Evolutionary conservation across 1,140 invertebrate species (phyloP).

Genomic region (Drosophila virilis): DNA sequence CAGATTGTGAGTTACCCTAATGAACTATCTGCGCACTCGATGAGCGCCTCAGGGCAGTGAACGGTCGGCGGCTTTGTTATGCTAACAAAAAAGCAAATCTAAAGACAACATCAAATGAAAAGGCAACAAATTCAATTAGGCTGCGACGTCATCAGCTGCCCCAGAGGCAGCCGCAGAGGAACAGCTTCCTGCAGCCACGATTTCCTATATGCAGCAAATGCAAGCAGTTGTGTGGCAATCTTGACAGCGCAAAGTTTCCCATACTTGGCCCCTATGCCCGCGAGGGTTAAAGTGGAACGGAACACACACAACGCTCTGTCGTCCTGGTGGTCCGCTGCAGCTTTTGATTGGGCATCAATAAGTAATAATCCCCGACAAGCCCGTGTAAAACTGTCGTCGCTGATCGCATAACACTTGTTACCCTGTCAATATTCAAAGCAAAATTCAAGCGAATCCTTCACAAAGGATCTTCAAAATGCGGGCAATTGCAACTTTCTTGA

Average conservation of each 20-base stretch:
- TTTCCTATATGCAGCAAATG: slow-evolving; percentile 49
- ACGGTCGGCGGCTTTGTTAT: slow-evolving; percentile 63
- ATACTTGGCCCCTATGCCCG: slow-evolving; percentile 54
- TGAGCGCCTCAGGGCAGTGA: slow-evolving; percentile 44
- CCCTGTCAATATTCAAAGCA: slow-evolving; percentile 56
- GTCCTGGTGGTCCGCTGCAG: slow-evolving; percentile 65
- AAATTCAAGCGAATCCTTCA: slow-evolving; percentile 56
- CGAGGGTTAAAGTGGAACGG: not conserved
- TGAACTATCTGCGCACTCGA: slow-evolving; percentile 62
- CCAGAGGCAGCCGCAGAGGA: slow-evolving; percentile 27
- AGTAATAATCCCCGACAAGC: slow-evolving; percentile 30
- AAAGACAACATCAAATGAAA: slow-evolving; percentile 68
- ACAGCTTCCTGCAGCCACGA: slow-evolving; percentile 49
- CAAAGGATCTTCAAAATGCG: slow-evolving; percentile 56
- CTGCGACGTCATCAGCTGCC: slow-evolving; percentile 57
- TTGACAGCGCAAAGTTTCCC: slow-evolving; percentile 46
- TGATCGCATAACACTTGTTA: slow-evolving; percentile 80
- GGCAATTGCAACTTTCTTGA: slow-evolving; percentile 83
- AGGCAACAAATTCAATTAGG: slow-evolving; percentile 79
- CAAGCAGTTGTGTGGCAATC: slow-evolving; percentile 7
- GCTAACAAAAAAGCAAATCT: slow-evolving; percentile 41
- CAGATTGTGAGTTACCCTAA: slow-evolving; percentile 38
- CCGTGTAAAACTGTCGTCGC: slow-evolving; percentile 45
- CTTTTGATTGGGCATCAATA: slow-evolving; percentile 64
- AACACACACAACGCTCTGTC: slow-evolving; percentile 68